Evolutionary conservation across 2,797 vertebrate genomes (phyloP), one percentile per base, ranked within the genome.

Genomic region (Sparidentex hasta): DNA sequence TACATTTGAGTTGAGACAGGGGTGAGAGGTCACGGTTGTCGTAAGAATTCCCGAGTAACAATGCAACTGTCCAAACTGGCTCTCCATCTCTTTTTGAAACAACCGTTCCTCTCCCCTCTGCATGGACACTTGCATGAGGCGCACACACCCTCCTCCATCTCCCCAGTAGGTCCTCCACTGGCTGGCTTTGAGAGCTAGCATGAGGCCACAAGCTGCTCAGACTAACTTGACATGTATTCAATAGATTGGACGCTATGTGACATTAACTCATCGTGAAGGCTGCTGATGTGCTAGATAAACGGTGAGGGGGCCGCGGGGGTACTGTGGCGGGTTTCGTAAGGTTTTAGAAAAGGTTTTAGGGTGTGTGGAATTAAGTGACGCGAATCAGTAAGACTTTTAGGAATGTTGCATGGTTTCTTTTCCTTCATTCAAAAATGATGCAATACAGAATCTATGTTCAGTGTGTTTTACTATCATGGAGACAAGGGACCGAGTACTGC

Each of bases 41-140:
- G 86, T 38, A 74, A 50, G 78, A 76, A 88, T 82, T 71, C 52
- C 57, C 61, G 65, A 56, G 50, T 79, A 78, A 93, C 89, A 87
- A 90, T 82, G 65, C 59, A 71, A 78, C 80, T 78, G 41, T 81
- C 61, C 62, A 85, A 83, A 71, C 79, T 57, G 65, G 29, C 65
- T 81, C 78, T 64, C 20, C 20, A 21, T 6, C 41, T 43, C 25
- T 64, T 59, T 59, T 71, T 54, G 16, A 72, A 75, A 65, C 7
- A 16, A 11, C 54, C 0, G 11, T 13, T 59, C 62, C 71, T 7
- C 43, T 38, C 65, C 33, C 46, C 16, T 20, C 46, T 54, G 29
- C 55, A 47, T 11, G 3, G 4, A 47, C 18, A 23, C 61, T 61
- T 21, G 0, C 18, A 54, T n/a, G 21, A 79, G 12, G 3, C 63